Percentiles rank a stretch among this genome's conserved stretches.
Evolutionary conservation across 53 echinoderm and acorn worm species (phyloP).

Genomic region (Echinometra lucunter): DNA sequence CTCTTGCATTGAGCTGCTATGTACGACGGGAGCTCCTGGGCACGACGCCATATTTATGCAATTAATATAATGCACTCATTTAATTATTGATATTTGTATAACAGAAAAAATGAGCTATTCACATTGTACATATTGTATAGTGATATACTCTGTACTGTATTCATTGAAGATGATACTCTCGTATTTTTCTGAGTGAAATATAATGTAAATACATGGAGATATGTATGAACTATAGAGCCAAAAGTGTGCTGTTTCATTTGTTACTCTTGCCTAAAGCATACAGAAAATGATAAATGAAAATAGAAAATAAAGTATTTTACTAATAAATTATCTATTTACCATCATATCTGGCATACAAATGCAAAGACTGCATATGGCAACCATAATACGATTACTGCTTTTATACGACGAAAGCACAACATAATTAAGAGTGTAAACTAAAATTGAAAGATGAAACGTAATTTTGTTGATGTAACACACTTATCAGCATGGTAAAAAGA

Average conservation of each 20-base stretch:
- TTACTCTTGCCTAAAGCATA: background rate
- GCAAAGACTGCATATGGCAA: too few species aligned
- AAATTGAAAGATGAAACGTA: too few species aligned
- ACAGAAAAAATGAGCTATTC: conserved; percentile 65
- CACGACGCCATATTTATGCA: conserved; percentile 54
- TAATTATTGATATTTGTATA: conserved; percentile 71
- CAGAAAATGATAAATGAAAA: too few species aligned
- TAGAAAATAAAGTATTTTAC: too few species aligned
- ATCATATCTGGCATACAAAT: too few species aligned
- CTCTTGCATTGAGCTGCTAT: background rate
- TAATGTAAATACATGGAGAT: conserved; percentile 70
- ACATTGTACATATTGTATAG: conserved; percentile 73
- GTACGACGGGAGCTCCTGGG: conserved; percentile 1
- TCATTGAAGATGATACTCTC: conserved; percentile 65
- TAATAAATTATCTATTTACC: too few species aligned
- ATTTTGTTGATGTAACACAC: too few species aligned
- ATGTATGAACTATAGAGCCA: conserved; percentile 55
- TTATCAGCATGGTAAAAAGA: too few species aligned
- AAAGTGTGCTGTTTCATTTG: background rate
- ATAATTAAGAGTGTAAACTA: background rate
- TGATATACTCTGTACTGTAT: conserved; percentile 59
- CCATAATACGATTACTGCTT: too few species aligned
- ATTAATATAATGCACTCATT: conserved; percentile 54
- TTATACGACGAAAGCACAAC: too few species aligned
- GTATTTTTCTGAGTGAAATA: conserved; percentile 57